A percentile compares a stretch with the other conserved stretches of the same genome.
These are phyloP conservation scores for Channallabes apus DNA, from an alignment of 2,797 vertebrate species.

Conservation along the genomic window DNA sequence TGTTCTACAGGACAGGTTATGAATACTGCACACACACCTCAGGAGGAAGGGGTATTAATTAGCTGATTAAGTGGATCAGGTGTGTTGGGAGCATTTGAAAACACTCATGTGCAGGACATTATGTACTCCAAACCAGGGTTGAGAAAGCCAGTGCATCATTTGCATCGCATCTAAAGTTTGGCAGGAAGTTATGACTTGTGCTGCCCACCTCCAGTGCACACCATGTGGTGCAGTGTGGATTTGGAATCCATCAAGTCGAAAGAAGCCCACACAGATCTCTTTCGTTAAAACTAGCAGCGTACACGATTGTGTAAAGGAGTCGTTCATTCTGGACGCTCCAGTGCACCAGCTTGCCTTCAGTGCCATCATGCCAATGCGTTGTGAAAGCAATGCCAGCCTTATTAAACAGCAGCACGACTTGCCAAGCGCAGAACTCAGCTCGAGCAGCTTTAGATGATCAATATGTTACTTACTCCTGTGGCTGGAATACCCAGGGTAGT, in stretches of 20 bases:
- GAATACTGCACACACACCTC: background rate
- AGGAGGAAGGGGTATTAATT: background rate
- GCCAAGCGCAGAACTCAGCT: conserved; percentile 6
- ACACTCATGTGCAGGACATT: background rate
- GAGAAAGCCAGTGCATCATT: background rate
- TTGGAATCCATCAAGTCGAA: conserved; percentile 1
- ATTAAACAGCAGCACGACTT: conserved; percentile 8
- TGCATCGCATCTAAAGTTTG: conserved; percentile 26
- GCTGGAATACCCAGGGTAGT: conserved; percentile 95
- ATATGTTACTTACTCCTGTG: conserved; percentile 88
- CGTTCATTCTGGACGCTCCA: background rate
- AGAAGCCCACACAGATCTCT: conserved; percentile 4
- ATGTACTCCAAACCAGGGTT: background rate
- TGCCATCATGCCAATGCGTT: conserved; percentile 4
- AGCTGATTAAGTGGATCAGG: background rate
- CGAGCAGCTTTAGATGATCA: background rate
- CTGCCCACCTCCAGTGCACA: background rate
- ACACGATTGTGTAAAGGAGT: background rate
- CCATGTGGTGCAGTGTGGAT: conserved; percentile 16
- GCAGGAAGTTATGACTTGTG: conserved; percentile 20
- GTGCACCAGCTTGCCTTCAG: background rate
- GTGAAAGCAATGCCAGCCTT: background rate
- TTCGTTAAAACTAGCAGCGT: background rate
- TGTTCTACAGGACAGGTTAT: background rate
- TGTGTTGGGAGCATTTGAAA: background rate